Evolutionary conservation across 2,113 vertebrate genomes (phyloP).

Genomic region (Corvus cornix): DNA sequence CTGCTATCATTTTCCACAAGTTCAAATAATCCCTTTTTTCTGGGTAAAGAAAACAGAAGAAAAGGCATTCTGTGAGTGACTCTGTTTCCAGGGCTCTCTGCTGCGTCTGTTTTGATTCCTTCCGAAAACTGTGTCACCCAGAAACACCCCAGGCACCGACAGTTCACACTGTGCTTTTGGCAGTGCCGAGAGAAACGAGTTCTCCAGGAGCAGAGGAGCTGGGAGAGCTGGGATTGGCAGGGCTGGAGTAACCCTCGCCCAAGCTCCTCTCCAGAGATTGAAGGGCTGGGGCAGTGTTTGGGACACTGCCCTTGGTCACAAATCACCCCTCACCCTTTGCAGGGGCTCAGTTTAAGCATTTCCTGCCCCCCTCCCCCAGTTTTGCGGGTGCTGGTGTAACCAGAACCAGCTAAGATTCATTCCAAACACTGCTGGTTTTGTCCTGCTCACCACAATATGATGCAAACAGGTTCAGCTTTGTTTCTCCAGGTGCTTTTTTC

Average conservation of each 20-base stretch:
- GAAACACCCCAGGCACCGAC: neutral
- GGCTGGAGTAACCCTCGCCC: neutral
- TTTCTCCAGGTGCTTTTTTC: fast-evolving
- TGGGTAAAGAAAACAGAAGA: neutral
- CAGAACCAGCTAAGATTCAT: neutral
- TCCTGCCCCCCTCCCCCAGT: fast-evolving
- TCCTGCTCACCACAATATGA: neutral
- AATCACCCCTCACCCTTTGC: neutral
- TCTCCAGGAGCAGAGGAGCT: neutral
- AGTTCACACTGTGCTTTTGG: neutral
- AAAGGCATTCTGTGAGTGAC: neutral
- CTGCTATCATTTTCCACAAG: neutral
- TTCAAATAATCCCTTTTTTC: neutral
- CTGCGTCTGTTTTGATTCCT: neutral
- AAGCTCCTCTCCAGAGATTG: neutral
- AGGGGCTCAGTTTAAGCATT: neutral
- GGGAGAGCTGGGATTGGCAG: neutral
- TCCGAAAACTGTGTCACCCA: conserved; percentile 4
- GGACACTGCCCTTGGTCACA: neutral
- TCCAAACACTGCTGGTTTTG: neutral
- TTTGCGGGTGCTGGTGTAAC: neutral
- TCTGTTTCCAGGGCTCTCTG: neutral
- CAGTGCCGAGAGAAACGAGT: neutral
- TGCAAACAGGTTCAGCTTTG: neutral
- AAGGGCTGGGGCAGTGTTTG: neutral